These are phyloP conservation scores for Diarsia rubi DNA, from an alignment of 2,888 invertebrate genomes.

Conservation along the genomic window DNA sequence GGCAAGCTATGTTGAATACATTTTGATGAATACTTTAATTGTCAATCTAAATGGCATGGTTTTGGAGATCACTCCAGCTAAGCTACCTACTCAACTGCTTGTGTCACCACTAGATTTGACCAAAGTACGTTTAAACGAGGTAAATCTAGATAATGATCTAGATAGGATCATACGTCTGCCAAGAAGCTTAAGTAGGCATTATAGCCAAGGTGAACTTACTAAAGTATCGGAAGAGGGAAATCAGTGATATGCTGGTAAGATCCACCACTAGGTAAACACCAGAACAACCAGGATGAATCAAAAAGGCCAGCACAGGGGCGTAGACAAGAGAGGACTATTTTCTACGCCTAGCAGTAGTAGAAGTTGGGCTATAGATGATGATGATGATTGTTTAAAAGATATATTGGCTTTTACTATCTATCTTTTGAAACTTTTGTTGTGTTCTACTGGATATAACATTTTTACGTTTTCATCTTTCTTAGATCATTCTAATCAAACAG, in stretches of 20 bases:
- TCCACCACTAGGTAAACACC: neutral
- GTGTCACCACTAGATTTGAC: constrained; percentile 17
- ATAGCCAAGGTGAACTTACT: constrained; percentile 24
- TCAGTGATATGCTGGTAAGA: neutral
- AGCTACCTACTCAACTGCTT: constrained; percentile 27
- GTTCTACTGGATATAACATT: neutral
- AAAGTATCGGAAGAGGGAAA: neutral
- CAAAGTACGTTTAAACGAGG: constrained; percentile 25
- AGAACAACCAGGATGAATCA: neutral
- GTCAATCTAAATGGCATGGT: neutral
- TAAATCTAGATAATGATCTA: constrained; percentile 20
- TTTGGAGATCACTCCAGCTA: neutral
- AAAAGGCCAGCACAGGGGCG: neutral
- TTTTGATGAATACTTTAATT: neutral
- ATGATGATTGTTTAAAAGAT: neutral
- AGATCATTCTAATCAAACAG: neutral
- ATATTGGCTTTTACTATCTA: neutral
- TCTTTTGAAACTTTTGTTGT: neutral
- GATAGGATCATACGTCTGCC: constrained; percentile 1
- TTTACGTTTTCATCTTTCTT: neutral
- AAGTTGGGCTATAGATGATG: neutral
- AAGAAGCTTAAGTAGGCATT: constrained; percentile 15
- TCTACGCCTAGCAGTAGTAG: neutral
- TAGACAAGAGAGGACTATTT: neutral
- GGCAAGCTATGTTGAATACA: neutral